Evolutionary conservation across 2,888 invertebrate species (phyloP), one percentile per base, ranked within the genome.

Genomic region (Ectemnius cavifrons): DNA sequence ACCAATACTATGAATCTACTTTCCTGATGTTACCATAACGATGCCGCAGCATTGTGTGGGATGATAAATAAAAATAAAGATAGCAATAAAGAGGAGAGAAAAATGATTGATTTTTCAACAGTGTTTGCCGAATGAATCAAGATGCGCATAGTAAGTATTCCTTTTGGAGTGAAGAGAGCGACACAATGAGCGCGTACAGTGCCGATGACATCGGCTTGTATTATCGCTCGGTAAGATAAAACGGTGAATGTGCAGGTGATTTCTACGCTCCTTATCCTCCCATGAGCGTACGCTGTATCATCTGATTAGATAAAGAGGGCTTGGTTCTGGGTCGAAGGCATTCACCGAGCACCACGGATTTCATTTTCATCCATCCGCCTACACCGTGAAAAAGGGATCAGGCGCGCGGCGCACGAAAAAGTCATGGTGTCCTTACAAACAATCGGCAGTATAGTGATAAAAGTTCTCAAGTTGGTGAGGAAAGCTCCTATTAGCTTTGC

Each of bases 391-490:
- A 65, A 75, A 61, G 65, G 47, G 52, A 16, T 27, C 14, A 18
- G 45, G 18, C 49, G 61, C 27, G 16, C 5, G 37, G 37, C 37
- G 37, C 37, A 37, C 37, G 37, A 37, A 13, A 28, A 68, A 83
- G 94, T 92, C 92, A 96, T 96, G 96, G 95, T 95, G 90, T 95
- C 95, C 79, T 93, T 96, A 73, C 95, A 95, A 90, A 96, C 95
- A 60, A 95, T 97, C 84, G 96, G 95, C 79, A 94, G 96, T 71
- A 94, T 97, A 75, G 94, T 96, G 90, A 93, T 97, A 87, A 97
- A 97, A 93, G 92, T 94, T 73, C 92, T 96, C 71, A 97, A 97
- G 93, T 91, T 97, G 93, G 97, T 97, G 92, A 95, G 95, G 93
- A 89, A 58, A 63, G 20, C 8, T 3, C n/a, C 45, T 47, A 14